Conservation (phyloP, 2,113 vertebrate genomes). For the Telmatochromis brachygnathus region DNA sequence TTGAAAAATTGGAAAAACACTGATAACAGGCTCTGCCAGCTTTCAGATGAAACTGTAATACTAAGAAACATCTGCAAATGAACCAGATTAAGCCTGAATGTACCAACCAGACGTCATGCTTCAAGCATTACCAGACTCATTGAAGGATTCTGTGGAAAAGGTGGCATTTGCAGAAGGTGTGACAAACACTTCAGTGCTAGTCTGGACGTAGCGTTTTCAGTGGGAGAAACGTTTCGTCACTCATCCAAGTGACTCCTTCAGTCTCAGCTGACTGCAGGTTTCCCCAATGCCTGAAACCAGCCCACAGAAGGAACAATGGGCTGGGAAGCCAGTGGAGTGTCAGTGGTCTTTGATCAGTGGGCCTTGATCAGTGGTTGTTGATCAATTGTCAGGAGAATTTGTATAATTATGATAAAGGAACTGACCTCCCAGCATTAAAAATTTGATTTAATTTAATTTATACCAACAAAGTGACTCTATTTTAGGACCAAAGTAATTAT, state of each 20-base stretch:
- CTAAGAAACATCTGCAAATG: neutral
- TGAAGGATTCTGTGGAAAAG: neutral
- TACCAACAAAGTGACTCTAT: neutral
- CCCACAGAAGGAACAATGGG: fast-evolving
- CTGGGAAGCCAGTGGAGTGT: neutral
- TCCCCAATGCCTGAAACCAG: neutral
- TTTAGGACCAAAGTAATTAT: fast-evolving
- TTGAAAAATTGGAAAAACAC: neutral
- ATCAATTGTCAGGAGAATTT: neutral
- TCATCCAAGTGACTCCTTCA: fast-evolving
- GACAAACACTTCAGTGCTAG: neutral
- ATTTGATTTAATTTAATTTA: neutral
- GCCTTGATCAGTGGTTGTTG: neutral
- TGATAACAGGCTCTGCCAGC: neutral
- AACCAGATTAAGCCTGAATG: neutral
- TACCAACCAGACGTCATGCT: fast-evolving
- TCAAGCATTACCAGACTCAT: neutral
- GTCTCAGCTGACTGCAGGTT: neutral
- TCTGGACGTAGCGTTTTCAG: neutral
- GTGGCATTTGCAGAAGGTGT: neutral
- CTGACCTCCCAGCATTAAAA: neutral
- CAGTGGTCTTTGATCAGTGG: neutral
- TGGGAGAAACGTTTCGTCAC: fast-evolving
- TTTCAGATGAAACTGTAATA: neutral
- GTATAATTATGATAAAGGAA: fast-evolving